Base-by-base conservation (phyloP, 2,113 vertebrate species). In the Upupa epops region DNA sequence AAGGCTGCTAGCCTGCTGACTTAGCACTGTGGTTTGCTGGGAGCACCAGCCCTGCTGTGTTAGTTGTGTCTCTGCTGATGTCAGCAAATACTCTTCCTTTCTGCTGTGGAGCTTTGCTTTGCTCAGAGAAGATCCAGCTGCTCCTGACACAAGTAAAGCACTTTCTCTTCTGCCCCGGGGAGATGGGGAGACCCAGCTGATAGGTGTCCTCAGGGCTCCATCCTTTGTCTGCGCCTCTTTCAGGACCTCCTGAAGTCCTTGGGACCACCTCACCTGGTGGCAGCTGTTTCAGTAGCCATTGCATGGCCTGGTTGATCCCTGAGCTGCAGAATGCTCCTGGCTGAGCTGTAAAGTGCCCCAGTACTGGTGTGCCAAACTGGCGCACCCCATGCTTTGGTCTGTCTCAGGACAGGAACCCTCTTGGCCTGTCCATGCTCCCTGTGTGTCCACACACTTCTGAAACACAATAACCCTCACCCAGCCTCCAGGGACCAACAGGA, bases 1-100 rank as follows among this genome's bases (percentile, higher is more conserved):
- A 46, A 83, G 69, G 34, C 69, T 92, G 78, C 28, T 45, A 63
- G 48, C 60, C 59, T 93, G 91, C 92, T 96, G 91, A 84, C 17
- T 64, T 83, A 73, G 65, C 61, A 85, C 55, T 72, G 75, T 0
- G 0, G 24, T 31, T 85, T 70, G 54, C 66, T 89, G 31, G 54
- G 69, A 88, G 64, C 85, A 61, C 48, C 68, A 89, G 59, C 72
- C 21, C 4, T 5, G 69, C 59, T 87, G 80, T 11, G 5, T 83
- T 74, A 77, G 54, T 54, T 80, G 51, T 61, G 29, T 29, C 26
- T 89, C 92, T 90, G 83, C 75, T 89, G 86, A 92, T 56, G 37
- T 34, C 60, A 79, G 83, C 63, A 60, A 25, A 55, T 79, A 51
- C 68, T 55, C 56, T 76, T 85, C 34, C 24, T 26, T 82, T 76